Percentiles rank a stretch among this genome's conserved stretches.
These are phyloP conservation scores for Acromyrmex heyeri DNA, from an alignment of 1,140 invertebrate genomes.

Conservation along the genomic window DNA sequence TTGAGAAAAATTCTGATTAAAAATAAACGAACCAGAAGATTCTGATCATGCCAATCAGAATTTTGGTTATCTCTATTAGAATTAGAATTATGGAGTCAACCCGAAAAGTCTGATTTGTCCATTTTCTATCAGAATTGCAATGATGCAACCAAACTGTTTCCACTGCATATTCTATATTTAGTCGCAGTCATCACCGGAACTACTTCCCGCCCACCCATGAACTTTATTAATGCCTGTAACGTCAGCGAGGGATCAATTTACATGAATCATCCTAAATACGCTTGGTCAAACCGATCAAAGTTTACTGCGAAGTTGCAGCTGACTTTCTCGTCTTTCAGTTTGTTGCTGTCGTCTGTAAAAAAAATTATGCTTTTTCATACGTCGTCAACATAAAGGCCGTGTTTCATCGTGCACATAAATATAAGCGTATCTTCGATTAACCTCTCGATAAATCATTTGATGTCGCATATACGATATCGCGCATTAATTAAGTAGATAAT, in stretches of 20 bases:
- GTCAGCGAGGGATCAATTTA: conserved; percentile 47
- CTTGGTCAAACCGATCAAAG: conserved; percentile 36
- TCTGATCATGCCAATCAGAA: too few species aligned
- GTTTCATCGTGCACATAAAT: not conserved
- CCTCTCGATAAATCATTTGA: conserved; percentile 12
- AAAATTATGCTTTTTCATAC: not conserved
- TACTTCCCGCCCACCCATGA: conserved; percentile 22
- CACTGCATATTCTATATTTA: conserved; percentile 36
- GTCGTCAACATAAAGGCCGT: not conserved
- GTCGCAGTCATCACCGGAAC: conserved; percentile 35
- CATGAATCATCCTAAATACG: conserved; percentile 49
- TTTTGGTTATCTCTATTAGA: too few species aligned
- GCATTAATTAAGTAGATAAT: conserved; percentile 16
- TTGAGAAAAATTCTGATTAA: too few species aligned
- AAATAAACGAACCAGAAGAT: too few species aligned
- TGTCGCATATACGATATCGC: conserved; percentile 7
- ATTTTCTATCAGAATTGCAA: too few species aligned
- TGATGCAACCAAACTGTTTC: too few species aligned
- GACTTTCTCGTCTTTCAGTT: conserved; percentile 1
- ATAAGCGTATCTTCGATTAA: not conserved
- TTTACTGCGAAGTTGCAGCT: conserved; percentile 8
- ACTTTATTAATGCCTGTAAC: conserved; percentile 32
- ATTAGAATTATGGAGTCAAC: too few species aligned
- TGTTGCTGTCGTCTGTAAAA: not conserved
- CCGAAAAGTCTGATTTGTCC: too few species aligned